Evolutionary conservation across 2,888 invertebrate genomes (phyloP), one percentile per base, ranked within the genome.

Genomic region (Catonia carolina): DNA sequence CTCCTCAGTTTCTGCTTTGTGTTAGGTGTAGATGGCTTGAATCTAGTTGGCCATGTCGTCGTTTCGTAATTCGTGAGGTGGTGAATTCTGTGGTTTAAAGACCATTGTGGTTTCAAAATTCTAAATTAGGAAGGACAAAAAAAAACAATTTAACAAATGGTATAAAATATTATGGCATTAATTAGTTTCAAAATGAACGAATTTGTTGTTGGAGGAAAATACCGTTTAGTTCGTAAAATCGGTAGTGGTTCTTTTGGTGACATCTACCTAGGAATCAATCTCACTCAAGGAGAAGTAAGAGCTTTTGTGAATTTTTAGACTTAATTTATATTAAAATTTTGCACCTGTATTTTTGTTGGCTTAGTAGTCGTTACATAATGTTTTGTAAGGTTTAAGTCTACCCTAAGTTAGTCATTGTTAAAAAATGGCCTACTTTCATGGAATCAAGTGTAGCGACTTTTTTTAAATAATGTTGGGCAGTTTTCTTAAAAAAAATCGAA

Each of bases 241-340:
- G 95, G 98, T 70, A 95, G 95, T 77, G 98, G 98, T 67, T 98
- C 97, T 66, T 99, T 99, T 75, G 98, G 98, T 71, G 97, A 98
- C 78, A 98, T 99, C 75, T 98, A 92, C 78, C 80, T 97, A 74
- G 97, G 91, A 67, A 88, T 91, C 79, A 88, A 90, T 78, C 82
- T 87, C 73, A 81, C 84, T 72, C 89, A 87, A 80, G 90, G 90
- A 75, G 91, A 90, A 84, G 87, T 86, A 78, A 80, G 74, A 74
- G 10, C 8, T 27, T 27, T 27, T 27, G 4, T 27, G 4, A 27
- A 27, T 6, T 27, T 27, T 27, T 6, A 27, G 27, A 6, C 8
- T 27, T 27, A 27, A 27, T 4, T 6, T 27, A 8, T 27, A 8
- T 27, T 27, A 27, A 4, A n/a, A n/a, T 27, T 4, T 27, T 27